Conservation (phyloP, 1,140 invertebrate species). For the Chrysoperla carnea region DNA sequence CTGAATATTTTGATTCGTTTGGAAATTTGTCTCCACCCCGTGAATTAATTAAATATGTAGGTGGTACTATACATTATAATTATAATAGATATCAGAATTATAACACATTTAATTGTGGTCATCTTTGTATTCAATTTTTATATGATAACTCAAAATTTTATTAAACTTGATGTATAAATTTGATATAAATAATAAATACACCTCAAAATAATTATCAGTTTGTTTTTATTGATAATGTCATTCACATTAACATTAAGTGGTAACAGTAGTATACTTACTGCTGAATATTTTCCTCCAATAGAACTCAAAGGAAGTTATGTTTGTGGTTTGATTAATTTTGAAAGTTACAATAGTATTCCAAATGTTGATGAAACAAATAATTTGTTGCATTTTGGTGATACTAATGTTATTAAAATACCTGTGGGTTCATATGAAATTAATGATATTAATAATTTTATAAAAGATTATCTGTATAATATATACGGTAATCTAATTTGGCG, state of each 20-base stretch:
- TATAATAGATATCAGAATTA: slow-evolving; percentile 2
- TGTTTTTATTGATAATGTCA: slow-evolving; percentile 12
- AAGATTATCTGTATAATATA: too few species aligned
- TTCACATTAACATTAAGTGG: slow-evolving; percentile 12
- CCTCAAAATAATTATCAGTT: slow-evolving; percentile 8
- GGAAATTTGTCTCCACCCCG: slow-evolving; percentile 15
- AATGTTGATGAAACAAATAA: slow-evolving; percentile 7
- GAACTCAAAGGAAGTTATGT: slow-evolving; percentile 12
- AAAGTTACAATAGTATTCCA: too few species aligned
- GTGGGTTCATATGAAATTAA: not conserved
- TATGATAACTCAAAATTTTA: too few species aligned
- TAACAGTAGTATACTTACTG: not conserved
- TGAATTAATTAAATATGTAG: slow-evolving; percentile 13
- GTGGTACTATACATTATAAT: slow-evolving; percentile 7
- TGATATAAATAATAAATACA: slow-evolving; percentile 8
- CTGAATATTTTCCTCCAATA: slow-evolving; percentile 4
- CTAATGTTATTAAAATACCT: slow-evolving; percentile 14
- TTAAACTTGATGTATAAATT: too few species aligned
- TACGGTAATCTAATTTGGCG: not conserved
- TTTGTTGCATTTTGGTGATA: slow-evolving; percentile 8
- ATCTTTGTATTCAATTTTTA: too few species aligned
- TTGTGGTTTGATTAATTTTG: too few species aligned
- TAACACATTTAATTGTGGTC: too few species aligned
- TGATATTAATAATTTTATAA: slow-evolving; percentile 3
- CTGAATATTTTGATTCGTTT: slow-evolving; percentile 13